phyloP scores from a whole-genome alignment of 1,140 invertebrate genomes.

The Cherax quadricarinatus region DNA sequence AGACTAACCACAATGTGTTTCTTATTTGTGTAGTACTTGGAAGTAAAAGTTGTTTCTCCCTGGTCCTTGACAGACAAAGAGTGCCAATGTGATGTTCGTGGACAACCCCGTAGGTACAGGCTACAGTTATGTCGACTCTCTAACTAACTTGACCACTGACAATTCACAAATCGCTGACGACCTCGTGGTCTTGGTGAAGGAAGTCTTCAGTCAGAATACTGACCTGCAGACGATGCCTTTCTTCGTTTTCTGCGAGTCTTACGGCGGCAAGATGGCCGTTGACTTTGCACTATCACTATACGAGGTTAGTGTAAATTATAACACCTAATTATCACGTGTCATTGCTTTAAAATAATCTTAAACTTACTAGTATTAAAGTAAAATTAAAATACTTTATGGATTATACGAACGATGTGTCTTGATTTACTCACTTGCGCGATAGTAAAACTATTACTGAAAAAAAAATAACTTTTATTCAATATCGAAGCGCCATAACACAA shows the following conservation, averaged over 20 bases:
- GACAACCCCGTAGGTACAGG: conserved; percentile 93
- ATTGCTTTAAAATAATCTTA: too few species aligned
- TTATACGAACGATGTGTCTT: too few species aligned
- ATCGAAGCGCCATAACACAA: too few species aligned
- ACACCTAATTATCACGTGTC: too few species aligned
- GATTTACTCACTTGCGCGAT: too few species aligned
- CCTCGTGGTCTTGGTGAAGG: conserved; percentile 84
- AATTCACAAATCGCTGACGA: conserved; percentile 88
- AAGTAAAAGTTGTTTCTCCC: too few species aligned
- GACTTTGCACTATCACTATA: conserved; percentile 81
- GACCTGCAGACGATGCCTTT: conserved; percentile 84
- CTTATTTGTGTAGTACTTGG: too few species aligned
- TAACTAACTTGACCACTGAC: conserved; percentile 79
- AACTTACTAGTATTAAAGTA: too few species aligned
- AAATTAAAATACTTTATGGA: too few species aligned
- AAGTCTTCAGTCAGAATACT: conserved; percentile 82
- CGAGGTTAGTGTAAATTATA: not conserved
- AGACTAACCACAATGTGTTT: too few species aligned
- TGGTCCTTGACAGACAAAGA: conserved; percentile 63
- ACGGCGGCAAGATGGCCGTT: conserved; percentile 93
- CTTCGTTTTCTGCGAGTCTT: conserved; percentile 91
- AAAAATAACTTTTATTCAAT: too few species aligned
- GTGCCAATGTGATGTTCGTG: conserved; percentile 88
- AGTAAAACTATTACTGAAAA: too few species aligned
- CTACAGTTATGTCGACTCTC: conserved; percentile 87